Evolutionary conservation across 2,888 invertebrate species (phyloP).

Genomic region (Synergus umbraculus): DNA sequence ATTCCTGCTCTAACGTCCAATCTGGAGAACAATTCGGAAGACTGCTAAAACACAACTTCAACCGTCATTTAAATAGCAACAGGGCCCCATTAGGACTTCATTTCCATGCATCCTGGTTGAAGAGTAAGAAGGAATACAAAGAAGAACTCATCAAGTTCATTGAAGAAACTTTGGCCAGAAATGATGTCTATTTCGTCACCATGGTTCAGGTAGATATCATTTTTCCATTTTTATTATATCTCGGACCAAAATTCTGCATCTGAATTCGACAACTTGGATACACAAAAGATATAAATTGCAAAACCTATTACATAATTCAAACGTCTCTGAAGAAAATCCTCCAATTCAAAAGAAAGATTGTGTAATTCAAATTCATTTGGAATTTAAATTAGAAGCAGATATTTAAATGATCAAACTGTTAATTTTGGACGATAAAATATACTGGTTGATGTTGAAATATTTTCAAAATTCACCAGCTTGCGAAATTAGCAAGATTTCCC

Average conservation of each 20-base stretch:
- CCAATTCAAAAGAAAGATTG: not conserved
- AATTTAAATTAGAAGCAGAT: too few species aligned
- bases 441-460: too few species aligned
- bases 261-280: too few species aligned
- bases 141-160: constrained; percentile 95
- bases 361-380: too few species aligned
- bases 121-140: constrained; percentile 94
- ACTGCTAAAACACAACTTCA: constrained; percentile 95
- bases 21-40: constrained; percentile 93
- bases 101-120: constrained; percentile 97
- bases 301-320: not conserved
- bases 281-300: not conserved
- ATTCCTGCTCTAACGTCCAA: constrained; percentile 95
- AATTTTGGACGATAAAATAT: too few species aligned
- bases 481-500: not conserved
- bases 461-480: not conserved
- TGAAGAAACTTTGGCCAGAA: constrained; percentile 92
- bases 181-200: constrained; percentile 94
- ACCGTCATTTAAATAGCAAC: constrained; percentile 95
- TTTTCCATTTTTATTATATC: not conserved
- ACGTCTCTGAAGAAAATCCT: not conserved
- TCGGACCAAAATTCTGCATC: too few species aligned
- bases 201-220: constrained; percentile 82
- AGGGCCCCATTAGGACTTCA: constrained; percentile 94
- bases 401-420: too few species aligned